Conservation (phyloP, 2,888 invertebrate genomes). For the Ophioninae sp. region DNA sequence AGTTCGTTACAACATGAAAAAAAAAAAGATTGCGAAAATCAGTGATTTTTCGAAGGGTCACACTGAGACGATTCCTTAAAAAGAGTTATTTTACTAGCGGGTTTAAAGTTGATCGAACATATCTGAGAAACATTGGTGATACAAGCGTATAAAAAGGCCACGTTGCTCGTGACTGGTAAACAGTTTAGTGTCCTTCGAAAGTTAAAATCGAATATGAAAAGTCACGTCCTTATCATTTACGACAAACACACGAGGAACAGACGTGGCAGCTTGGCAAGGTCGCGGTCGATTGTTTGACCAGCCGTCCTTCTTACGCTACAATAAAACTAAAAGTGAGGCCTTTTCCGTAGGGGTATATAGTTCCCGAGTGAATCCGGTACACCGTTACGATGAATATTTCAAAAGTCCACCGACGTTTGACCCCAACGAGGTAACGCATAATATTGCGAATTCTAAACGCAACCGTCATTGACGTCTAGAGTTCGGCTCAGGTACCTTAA, state of each 20-base stretch:
- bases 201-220: neutral
- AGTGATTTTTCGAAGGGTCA: too few species aligned
- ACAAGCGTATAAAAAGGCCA: neutral
- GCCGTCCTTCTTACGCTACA: constrained; percentile 8
- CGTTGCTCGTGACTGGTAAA: neutral
- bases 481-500: too few species aligned
- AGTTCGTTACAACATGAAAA: too few species aligned
- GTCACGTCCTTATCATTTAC: constrained; percentile 3
- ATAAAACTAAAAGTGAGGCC: constrained; percentile 6
- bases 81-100: neutral
- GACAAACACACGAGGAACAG: neutral
- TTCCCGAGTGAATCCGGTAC: neutral
- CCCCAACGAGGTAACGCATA: constrained; percentile 11
- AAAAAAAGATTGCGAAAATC: too few species aligned
- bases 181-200: neutral
- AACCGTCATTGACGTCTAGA: neutral
- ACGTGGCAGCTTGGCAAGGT: constrained; percentile 17
- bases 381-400: constrained; percentile 52
- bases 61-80: too few species aligned
- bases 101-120: neutral
- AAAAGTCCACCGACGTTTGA: constrained; percentile 38
- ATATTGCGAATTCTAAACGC: constrained; percentile 12
- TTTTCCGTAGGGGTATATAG: constrained; percentile 9
- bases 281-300: constrained; percentile 41
- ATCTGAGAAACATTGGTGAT: neutral